Conservation (phyloP, 2,888 invertebrate species). For the Trachelus iudaicus region DNA sequence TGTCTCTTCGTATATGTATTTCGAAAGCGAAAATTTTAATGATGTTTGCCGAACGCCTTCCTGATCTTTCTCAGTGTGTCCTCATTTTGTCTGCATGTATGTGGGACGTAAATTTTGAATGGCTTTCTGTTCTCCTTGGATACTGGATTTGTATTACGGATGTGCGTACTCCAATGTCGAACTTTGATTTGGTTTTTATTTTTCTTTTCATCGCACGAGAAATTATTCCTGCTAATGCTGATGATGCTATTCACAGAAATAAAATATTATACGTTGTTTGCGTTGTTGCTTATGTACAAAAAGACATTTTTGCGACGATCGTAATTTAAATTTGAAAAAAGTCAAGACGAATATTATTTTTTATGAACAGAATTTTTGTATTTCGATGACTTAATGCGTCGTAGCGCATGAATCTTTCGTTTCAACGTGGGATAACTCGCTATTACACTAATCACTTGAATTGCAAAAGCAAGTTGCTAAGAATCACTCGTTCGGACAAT, state of each 20-base stretch:
- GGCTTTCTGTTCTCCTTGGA: not conserved
- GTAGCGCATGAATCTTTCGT: not conserved
- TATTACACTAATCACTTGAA: conserved; percentile 43
- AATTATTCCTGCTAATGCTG: not conserved
- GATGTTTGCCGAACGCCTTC: conserved; percentile 42
- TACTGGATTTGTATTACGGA: not conserved
- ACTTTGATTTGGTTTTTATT: not conserved
- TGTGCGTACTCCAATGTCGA: not conserved
- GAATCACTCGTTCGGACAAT: conserved; percentile 38
- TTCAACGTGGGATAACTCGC: conserved; percentile 30
- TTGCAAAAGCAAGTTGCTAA: conserved; percentile 33
- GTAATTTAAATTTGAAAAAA: not conserved
- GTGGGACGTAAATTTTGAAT: not conserved
- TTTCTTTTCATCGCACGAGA: not conserved
- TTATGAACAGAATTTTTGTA: not conserved
- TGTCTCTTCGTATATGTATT: conserved; percentile 15
- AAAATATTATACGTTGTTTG: too few relatives aligned
- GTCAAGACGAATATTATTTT: not conserved
- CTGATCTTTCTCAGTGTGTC: conserved; percentile 15
- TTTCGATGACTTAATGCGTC: not conserved
- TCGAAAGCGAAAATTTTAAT: conserved; percentile 44
- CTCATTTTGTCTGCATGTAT: conserved; percentile 12
- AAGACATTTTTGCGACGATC: not conserved
- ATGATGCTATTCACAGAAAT: not conserved
- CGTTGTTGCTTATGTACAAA: not conserved